Percentiles rank a stretch among this genome's conserved stretches.
These are phyloP conservation scores for Lacanobia wlatinum DNA, from an alignment of 2,888 invertebrate genomes.

Conservation along the genomic window DNA sequence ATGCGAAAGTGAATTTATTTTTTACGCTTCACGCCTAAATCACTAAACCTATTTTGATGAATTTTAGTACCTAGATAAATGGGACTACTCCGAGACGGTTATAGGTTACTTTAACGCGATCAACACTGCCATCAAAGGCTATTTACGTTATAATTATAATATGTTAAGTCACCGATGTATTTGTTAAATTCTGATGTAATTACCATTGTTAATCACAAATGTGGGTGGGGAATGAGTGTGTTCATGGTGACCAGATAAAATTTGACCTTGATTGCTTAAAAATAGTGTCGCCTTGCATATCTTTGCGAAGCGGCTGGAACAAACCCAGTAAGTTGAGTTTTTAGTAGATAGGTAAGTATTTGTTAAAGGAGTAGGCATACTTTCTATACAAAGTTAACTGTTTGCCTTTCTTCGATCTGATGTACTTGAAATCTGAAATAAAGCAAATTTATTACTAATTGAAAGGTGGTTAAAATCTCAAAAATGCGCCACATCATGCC, in stretches of 20 bases:
- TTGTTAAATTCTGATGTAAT: conserved; percentile 27
- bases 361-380: conserved; percentile 27
- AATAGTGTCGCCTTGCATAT: conserved; percentile 38
- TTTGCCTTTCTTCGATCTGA: conserved; percentile 30
- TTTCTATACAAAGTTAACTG: conserved; percentile 23
- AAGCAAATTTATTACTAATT: not conserved
- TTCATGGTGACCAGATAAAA: not conserved
- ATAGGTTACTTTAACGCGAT: no score
- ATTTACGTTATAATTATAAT: no score
- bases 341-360: conserved; percentile 2
- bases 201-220: conserved; percentile 31
- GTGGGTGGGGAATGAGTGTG: conserved; percentile 39
- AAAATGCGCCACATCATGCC: not conserved
- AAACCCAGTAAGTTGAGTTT: conserved; percentile 19
- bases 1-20: no score
- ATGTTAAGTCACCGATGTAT: no score
- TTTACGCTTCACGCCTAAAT: no score
- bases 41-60: no score
- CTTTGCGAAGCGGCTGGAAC: conserved; percentile 14
- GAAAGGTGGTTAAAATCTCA: not conserved
- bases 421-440: conserved; percentile 37
- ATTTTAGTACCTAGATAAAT: no score
- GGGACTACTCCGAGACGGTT: no score
- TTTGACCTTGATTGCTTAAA: not conserved
- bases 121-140: no score